Evolutionary conservation across 2,888 invertebrate species (phyloP), one percentile per base, ranked within the genome.

Genomic region (Melanargia galathea): DNA sequence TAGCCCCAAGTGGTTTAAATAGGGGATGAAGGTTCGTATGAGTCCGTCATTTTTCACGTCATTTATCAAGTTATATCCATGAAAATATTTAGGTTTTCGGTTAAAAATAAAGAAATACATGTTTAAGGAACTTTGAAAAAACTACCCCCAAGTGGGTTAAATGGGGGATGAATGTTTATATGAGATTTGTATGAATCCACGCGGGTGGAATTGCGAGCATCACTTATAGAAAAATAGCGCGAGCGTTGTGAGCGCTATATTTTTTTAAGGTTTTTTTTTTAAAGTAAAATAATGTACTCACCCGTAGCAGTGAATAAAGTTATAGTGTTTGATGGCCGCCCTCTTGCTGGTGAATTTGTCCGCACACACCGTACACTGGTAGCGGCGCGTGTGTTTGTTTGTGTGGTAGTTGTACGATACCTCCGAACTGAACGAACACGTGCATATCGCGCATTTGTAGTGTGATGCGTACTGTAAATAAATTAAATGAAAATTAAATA

Each of bases 321-420:
- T 76, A 24, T 81, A 80, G 49, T 87, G 87, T 24, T 72, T 80
- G 2, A 64, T 26, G 0, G 71, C 84, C 0, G 69, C 70, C 0
- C 81, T 65, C 56, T 80, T 80, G 56, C 76, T 86, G 0, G 3
- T 3, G 26, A 69, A 74, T 8, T 70, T 65, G 2, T 72, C 69
- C 0, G 33, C 18, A 49, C 87, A 88, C 1, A 69, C 66, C 0
- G 38, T n/a, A 45, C 88, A 88, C 59, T 81, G 73, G 51, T 78
- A 85, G 0, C 89, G 70, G 0, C 66, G 66, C 0, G 26, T 70
- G 60, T 90, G 89, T 62, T 77, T 84, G 54, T 77, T 76, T 1
- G 46, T 71, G 58, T 90, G 89, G 57, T 88, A 87, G 63, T 80
- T 84, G 67, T 71, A 84, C 0, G 88, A 81, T 0, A 86, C 75